Base-by-base conservation (phyloP, 53 echinoderm and acorn worm genomes). In the Zoroaster sp. region DNA sequence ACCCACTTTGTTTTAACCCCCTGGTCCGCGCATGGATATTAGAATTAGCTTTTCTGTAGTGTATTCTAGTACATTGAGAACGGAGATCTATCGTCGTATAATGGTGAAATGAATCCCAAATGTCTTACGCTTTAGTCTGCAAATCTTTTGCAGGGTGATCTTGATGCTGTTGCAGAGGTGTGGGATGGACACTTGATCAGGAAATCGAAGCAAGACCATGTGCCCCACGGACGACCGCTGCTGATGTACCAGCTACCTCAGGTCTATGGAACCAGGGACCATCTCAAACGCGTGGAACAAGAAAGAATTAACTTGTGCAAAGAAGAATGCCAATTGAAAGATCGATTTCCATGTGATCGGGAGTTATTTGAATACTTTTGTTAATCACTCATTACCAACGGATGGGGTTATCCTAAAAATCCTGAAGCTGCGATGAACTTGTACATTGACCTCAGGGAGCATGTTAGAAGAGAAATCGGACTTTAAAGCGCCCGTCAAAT, bases 141-240 rank as follows among this genome's bases (percentile, higher is more conserved):
- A 2, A 44, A 3, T 74, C 8, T 67, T 65, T 67, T 42, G 13
- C 66, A 83, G 83, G 40, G 67, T 83, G 83, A 83, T 69, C 83
- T 83, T 36, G 83, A 83, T 40, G 25, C 13, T 67, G 32, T 69
- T 20, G 83, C 83, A 30, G 83, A 83, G 11, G 10, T 83, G 45
- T 83, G 83, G 83, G 83, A 83, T 41, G 45, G 44, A 32, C 59
- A 83, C 69, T n/a, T 36, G 83, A 67, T 83, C 28, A 68, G 83
- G 66, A 83, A 69, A 30, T 39, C 39, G 3, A 68, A 69, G 13
- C 63, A 83, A 63, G 82, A 63, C 17, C 54, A 88, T 76, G 88
- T 75, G 33, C 21, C 40, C 17, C 9, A 88, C n/a, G 74, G 88
- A 35, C 63, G 88, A 72, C 88, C 88, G 9, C 59, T 75, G 15